These are phyloP conservation scores for Heteromormyrus szaboi DNA, from an alignment of 2,797 vertebrate genomes.

Conservation along the genomic window DNA sequence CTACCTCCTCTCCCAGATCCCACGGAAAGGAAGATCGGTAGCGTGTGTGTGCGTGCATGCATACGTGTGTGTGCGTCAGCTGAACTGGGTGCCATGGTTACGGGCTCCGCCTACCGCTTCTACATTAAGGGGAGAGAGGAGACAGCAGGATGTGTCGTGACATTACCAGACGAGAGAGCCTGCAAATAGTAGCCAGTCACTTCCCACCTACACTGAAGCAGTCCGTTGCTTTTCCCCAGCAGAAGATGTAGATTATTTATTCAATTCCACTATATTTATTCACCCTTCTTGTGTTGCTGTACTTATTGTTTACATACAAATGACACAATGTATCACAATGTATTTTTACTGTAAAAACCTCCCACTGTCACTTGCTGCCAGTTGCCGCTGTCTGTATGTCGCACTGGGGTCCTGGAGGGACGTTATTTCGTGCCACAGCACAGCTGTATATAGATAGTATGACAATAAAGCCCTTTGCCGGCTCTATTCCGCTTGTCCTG, in stretches of 20 bases:
- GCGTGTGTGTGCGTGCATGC: neutral
- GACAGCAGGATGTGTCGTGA: neutral
- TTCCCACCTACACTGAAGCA: neutral
- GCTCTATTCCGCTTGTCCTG: neutral
- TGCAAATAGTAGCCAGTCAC: neutral
- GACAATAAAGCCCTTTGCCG: neutral
- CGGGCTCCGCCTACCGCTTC: neutral
- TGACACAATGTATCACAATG: neutral
- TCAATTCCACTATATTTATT: neutral
- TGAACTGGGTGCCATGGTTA: conserved; percentile 1
- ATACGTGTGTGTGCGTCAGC: neutral
- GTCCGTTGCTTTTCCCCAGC: neutral
- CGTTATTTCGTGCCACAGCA: neutral
- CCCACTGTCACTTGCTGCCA: neutral
- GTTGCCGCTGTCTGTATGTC: neutral
- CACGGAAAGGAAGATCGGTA: neutral
- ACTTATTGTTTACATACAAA: neutral
- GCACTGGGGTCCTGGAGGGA: neutral
- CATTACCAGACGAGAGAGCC: neutral
- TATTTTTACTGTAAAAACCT: neutral
- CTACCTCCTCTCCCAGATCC: neutral
- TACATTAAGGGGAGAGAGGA: neutral
- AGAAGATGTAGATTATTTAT: neutral
- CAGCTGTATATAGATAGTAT: neutral
- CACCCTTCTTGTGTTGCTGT: neutral